Conservation (phyloP, 2,888 invertebrate genomes). For the Leucophenga montana region DNA sequence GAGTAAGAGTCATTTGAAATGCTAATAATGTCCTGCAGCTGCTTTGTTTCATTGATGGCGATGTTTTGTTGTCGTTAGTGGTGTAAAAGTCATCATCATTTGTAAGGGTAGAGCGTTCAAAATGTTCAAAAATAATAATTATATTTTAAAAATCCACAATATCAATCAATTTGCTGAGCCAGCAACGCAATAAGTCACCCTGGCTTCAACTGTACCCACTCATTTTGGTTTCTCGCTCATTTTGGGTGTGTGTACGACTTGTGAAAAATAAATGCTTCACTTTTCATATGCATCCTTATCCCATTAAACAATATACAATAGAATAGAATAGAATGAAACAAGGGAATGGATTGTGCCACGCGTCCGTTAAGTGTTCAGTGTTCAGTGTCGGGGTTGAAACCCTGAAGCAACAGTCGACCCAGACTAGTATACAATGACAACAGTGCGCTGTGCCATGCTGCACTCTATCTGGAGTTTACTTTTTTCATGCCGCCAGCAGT, state of each 20-base stretch:
- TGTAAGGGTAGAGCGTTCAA: not conserved
- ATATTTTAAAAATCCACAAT: conserved; percentile 41
- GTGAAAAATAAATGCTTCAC: conserved; percentile 28
- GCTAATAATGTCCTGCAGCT: conserved; percentile 26
- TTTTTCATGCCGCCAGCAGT: conserved; percentile 2
- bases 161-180: conserved; percentile 44
- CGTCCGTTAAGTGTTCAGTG: conserved; percentile 32
- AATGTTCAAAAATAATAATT: conserved; percentile 40
- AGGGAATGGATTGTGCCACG: conserved; percentile 39
- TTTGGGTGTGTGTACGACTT: conserved; percentile 17
- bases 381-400: conserved; percentile 3
- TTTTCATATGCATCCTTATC: not conserved
- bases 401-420: conserved; percentile 14
- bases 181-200: conserved; percentile 6
- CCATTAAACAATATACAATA: not conserved
- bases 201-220: conserved; percentile 40
- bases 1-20: conserved; percentile 18
- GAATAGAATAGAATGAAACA: not conserved
- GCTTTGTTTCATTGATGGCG: conserved; percentile 14
- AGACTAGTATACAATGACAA: not conserved
- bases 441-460: too few relatives aligned
- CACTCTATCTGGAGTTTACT: not conserved
- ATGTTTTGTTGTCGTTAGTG: conserved; percentile 31
- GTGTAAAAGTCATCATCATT: conserved; percentile 42
- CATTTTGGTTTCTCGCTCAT: conserved; percentile 18